Conservation (phyloP, 2,113 vertebrate species). For the Lophochroa leadbeateri region DNA sequence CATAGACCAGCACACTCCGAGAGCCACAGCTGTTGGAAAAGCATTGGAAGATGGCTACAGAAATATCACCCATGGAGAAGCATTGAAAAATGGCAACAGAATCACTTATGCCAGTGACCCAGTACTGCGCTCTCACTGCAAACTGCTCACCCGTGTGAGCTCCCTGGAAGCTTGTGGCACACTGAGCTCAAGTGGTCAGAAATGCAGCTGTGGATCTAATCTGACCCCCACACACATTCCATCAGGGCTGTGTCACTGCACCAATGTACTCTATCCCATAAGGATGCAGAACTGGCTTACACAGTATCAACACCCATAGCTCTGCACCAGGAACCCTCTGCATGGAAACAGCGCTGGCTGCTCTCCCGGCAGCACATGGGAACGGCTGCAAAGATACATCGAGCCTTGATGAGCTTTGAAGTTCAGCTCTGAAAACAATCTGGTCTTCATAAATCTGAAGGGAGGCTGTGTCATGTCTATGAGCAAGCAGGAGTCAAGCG, state of each 20-base stretch:
- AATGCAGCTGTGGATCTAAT: background rate
- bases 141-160: background rate
- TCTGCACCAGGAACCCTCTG: background rate
- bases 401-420: background rate
- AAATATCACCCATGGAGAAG: background rate
- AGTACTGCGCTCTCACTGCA: accelerated
- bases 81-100: background rate
- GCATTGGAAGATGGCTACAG: background rate
- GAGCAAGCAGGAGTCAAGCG: background rate
- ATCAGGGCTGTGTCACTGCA: background rate
- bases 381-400: background rate
- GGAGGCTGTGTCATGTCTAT: background rate
- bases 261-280: background rate
- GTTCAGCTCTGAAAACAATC: background rate
- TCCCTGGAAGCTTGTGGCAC: background rate
- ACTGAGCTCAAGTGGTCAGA: background rate
- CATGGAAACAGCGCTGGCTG: background rate
- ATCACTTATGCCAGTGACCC: accelerated
- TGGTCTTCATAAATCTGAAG: background rate
- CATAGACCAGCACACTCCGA: background rate
- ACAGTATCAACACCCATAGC: accelerated
- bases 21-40: background rate
- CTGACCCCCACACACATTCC: background rate
- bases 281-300: background rate
- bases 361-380: accelerated